A percentile compares a stretch with the other conserved stretches of the same genome.
phyloP scores from a whole-genome alignment of 2,797 vertebrate species.

The Ceryle rudis region DNA sequence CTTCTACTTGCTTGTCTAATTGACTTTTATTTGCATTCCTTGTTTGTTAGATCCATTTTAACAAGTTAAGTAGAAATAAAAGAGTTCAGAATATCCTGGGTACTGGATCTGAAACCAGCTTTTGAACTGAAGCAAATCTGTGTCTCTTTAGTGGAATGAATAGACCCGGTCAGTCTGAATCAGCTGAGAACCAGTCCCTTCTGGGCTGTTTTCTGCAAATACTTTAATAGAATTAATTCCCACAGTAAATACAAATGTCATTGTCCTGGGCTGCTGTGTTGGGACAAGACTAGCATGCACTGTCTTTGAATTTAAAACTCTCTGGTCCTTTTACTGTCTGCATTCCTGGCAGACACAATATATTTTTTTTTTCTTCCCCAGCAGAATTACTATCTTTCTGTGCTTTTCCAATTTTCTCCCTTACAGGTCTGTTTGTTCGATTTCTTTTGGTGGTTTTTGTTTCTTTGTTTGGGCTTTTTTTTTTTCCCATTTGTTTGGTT shows the following conservation, averaged over 20 bases:
- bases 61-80: not conserved
- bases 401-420: not conserved
- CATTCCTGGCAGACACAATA: not conserved
- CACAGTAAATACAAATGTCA: not conserved
- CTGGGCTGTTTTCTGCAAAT: constrained; percentile 4
- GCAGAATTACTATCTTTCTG: not conserved
- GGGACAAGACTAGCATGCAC: not conserved
- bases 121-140: not conserved
- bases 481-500: not conserved
- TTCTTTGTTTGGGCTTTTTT: not conserved
- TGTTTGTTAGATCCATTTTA: not conserved
- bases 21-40: not conserved
- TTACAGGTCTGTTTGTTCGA: not conserved
- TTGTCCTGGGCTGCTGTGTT: not conserved
- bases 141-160: not conserved
- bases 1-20: not conserved
- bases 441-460: not conserved
- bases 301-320: not conserved
- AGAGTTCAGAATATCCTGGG: not conserved
- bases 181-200: not conserved
- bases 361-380: not conserved
- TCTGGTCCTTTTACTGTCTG: not conserved
- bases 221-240: not conserved
- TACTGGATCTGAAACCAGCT: not conserved
- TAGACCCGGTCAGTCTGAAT: not conserved